Percentiles rank a stretch among this genome's conserved stretches.
phyloP scores from a whole-genome alignment of 2,888 invertebrate genomes.

The Aethes cnicana region DNA sequence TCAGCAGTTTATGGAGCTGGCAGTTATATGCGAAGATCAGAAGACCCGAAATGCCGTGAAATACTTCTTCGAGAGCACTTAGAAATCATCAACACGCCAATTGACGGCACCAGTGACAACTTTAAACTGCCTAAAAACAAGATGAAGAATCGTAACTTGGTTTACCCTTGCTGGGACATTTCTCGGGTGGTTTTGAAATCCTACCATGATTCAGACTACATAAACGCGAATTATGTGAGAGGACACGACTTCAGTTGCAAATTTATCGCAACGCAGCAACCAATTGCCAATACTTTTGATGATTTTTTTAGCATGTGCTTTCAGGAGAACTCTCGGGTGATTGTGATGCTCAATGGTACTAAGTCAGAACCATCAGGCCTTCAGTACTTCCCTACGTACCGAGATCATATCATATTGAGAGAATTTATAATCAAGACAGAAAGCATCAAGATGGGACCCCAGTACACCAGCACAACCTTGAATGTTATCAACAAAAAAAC shows the following conservation, averaged over 20 bases:
- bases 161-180: no score
- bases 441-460: neutral
- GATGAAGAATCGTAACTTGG: neutral
- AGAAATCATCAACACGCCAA: neutral
- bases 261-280: constrained; percentile 13
- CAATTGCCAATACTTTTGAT: constrained; percentile 9
- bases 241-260: constrained; percentile 4
- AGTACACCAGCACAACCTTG: constrained; percentile 8
- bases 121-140: neutral
- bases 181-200: neutral
- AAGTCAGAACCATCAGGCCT: neutral
- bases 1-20: neutral
- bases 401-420: neutral
- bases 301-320: constrained; percentile 8
- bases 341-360: neutral
- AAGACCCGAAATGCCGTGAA: neutral
- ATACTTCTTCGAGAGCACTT: neutral
- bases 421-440: neutral
- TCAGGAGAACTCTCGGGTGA: neutral
- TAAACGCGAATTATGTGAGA: constrained; percentile 6
- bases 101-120: neutral
- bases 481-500: neutral
- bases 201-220: constrained; percentile 1
- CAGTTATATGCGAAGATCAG: neutral
- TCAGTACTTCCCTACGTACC: neutral